These are phyloP conservation scores for Scaptomyza parva DNA, from an alignment of 2,888 invertebrate species.

Conservation along the genomic window DNA sequence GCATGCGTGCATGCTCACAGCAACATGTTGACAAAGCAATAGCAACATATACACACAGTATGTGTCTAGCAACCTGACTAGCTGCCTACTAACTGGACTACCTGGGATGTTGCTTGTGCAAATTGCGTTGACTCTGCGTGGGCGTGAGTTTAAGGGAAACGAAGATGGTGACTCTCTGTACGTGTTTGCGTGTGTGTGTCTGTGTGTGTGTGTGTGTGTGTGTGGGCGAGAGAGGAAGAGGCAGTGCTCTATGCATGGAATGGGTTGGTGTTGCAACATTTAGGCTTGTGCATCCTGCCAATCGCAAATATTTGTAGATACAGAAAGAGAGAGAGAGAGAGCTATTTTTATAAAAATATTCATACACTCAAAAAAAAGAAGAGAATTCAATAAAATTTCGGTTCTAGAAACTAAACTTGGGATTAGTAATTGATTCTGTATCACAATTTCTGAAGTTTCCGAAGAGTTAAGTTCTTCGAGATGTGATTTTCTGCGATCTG, in stretches of 20 bases:
- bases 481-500: neutral
- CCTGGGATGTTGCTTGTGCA: constrained; percentile 44
- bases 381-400: no score
- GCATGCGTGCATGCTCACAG: constrained; percentile 51
- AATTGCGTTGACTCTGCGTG: constrained; percentile 51
- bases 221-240: constrained; percentile 2
- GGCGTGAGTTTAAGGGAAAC: constrained; percentile 47
- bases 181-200: no score
- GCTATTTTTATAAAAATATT: neutral
- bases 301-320: constrained; percentile 28
- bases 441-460: no score
- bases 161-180: constrained; percentile 10
- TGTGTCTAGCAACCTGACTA: constrained; percentile 23
- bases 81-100: constrained; percentile 31
- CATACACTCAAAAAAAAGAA: neutral
- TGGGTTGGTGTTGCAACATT: constrained; percentile 7
- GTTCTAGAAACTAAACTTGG: no score
- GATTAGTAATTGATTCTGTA: no score
- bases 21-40: constrained; percentile 53
- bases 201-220: neutral
- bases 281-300: constrained; percentile 44
- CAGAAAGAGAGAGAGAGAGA: neutral
- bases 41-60: constrained; percentile 8
- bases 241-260: neutral
- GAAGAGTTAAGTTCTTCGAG: no score